Evolutionary conservation across 2,113 vertebrate genomes (phyloP).

Genomic region (Lycaon pictus): DNA sequence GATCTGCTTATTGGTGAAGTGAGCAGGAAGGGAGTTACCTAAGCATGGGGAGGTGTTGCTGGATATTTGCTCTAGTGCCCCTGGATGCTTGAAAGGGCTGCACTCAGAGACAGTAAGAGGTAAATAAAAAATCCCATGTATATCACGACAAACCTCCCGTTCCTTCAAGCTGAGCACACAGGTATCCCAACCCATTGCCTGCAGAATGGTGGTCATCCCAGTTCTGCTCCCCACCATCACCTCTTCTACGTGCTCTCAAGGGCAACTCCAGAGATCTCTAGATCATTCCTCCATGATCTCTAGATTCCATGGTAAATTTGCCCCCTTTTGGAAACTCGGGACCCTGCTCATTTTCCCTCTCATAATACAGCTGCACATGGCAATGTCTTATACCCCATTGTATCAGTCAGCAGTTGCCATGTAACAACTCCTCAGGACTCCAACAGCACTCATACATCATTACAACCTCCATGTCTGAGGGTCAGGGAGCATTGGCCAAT

Average conservation of each 20-base stretch:
- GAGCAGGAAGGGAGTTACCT: too few relatives aligned
- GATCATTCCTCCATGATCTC: not conserved
- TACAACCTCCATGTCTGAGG: too few relatives aligned
- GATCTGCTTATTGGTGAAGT: not conserved
- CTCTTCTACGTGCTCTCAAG: not conserved
- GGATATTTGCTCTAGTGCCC: fast-evolving
- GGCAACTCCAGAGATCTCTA: not conserved
- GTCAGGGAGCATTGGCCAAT: too few relatives aligned
- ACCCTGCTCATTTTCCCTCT: not conserved
- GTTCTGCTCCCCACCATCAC: too few relatives aligned
- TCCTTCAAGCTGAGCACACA: not conserved
- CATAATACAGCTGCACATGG: too few relatives aligned
- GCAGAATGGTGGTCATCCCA: not conserved
- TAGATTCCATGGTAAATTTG: not conserved
- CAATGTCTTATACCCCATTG: not conserved
- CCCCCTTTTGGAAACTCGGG: not conserved
- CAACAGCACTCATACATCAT: not conserved
- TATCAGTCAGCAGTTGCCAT: not conserved
- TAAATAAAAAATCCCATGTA: not conserved
- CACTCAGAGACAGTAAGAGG: not conserved
- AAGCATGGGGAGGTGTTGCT: not conserved
- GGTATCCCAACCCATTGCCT: not conserved
- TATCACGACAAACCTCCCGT: not conserved
- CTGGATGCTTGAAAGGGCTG: not conserved
- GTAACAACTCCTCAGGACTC: not conserved